Base-by-base conservation (phyloP, 2,888 invertebrate genomes). In the Hyles lineata region DNA sequence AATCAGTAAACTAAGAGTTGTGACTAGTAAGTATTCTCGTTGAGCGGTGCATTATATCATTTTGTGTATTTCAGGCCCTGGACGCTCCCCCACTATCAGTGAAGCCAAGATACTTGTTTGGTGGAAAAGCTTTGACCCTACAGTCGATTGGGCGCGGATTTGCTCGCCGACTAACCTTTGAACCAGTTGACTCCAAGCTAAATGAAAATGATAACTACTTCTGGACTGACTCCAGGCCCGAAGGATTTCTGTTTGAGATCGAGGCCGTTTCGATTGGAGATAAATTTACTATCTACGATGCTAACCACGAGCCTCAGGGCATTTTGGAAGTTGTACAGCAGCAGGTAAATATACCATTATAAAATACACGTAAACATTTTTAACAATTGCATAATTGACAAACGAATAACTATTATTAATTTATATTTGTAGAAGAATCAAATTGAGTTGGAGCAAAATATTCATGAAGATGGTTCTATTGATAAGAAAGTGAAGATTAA, bases 191-290 rank as follows among this genome's bases (percentile, higher is more conserved):
- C 63, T 95, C 95, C 52, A 94, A 95, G 59, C 93, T 96, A 62
- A 97, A 96, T 90, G 94, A 96, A 76, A 97, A 97, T 86, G 93
- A 95, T 70, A 96, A 97, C 85, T 97, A 96, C 88, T 97, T 97
- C 92, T 97, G 97, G 97, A 96, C 97, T 32, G 97, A 97, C 90
- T 97, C 97, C 55, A 92, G 96, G 76, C 96, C 96, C 1, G 96
- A 96, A 87, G 97, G 97, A 70, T 97, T 96, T 86, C 96, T 96
- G 52, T 97, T 97, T 88, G 96, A 96, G 85, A 90, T 96, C 75
- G 96, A 96, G 83, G 96, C 96, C 0, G 94, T 97, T 8, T 96
- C 96, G 19, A 91, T 95, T 73, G 96, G 96, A 23, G 96, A 97
- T 80, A 96, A 96, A 85, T 97, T 97, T 82, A 96, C 96, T n/a